Percentiles rank a stretch among this genome's conserved stretches.
Evolutionary conservation across 2,888 invertebrate genomes (phyloP).

Genomic region (Noctuana brunneofusca): DNA sequence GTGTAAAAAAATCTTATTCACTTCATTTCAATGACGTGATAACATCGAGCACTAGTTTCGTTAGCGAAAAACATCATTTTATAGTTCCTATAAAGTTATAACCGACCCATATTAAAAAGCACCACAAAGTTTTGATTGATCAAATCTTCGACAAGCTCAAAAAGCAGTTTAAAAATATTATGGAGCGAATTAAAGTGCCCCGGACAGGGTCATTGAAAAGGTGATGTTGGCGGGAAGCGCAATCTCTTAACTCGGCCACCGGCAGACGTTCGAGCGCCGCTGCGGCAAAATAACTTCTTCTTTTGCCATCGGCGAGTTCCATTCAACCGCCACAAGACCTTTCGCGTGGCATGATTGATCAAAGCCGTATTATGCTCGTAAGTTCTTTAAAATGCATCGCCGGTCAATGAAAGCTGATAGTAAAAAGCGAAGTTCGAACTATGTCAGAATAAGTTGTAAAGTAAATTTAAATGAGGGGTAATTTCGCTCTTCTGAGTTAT

Average conservation of each 20-base stretch:
- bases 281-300: constrained; percentile 70
- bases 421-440: constrained; percentile 12
- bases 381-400: constrained; percentile 65
- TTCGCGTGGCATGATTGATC: constrained; percentile 77
- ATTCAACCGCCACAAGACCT: constrained; percentile 74
- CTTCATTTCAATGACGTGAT: no score
- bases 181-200: constrained; percentile 15
- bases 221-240: constrained; percentile 58
- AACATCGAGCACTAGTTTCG: no score
- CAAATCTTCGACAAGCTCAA: not conserved
- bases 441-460: not conserved
- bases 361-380: constrained; percentile 70
- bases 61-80: not conserved
- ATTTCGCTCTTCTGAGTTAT: not conserved
- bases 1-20: no score
- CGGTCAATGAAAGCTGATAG: constrained; percentile 44
- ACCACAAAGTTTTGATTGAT: not conserved
- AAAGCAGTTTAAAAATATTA: constrained; percentile 40
- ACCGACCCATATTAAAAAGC: not conserved
- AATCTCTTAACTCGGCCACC: constrained; percentile 66
- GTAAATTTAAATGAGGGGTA: not conserved
- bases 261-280: constrained; percentile 57
- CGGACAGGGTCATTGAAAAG: constrained; percentile 62
- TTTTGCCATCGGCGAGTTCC: constrained; percentile 57
- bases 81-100: not conserved